phyloP scores from a whole-genome alignment of 2,113 vertebrate species.

The Glareola pratincola region DNA sequence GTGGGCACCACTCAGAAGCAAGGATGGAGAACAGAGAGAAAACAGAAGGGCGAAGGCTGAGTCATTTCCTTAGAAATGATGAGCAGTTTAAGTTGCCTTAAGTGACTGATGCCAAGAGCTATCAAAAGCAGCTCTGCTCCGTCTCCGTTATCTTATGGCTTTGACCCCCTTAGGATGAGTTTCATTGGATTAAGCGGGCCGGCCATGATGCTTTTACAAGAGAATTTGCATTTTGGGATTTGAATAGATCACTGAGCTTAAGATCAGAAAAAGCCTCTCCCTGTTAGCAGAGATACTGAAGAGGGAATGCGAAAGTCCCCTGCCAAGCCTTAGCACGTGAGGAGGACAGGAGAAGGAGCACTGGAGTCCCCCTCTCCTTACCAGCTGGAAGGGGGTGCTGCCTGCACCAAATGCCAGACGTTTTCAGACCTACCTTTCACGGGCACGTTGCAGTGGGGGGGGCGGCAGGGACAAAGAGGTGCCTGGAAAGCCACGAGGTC shows the following conservation, averaged over 20 bases:
- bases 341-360: neutral
- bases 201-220: neutral
- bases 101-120: slow-evolving; percentile 26
- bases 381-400: neutral
- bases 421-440: neutral
- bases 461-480: neutral
- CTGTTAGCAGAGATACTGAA: neutral
- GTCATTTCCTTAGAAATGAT: slow-evolving; percentile 44
- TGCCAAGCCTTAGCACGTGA: neutral
- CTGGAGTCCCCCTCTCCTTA: neutral
- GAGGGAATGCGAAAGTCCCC: neutral
- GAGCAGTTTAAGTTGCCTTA: slow-evolving; percentile 24
- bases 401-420: neutral
- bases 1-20: neutral
- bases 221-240: slow-evolving; percentile 52
- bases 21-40: slow-evolving; percentile 14
- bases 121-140: slow-evolving; percentile 23
- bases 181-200: slow-evolving; percentile 53
- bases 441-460: neutral
- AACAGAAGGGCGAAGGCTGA: slow-evolving; percentile 57
- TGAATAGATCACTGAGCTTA: slow-evolving; percentile 29
- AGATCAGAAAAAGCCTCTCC: slow-evolving; percentile 17
- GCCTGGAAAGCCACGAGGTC: neutral
- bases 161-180: slow-evolving; percentile 37
- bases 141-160: neutral